Conservation (phyloP, 2,888 invertebrate genomes). For the Loripinus fragilis region DNA sequence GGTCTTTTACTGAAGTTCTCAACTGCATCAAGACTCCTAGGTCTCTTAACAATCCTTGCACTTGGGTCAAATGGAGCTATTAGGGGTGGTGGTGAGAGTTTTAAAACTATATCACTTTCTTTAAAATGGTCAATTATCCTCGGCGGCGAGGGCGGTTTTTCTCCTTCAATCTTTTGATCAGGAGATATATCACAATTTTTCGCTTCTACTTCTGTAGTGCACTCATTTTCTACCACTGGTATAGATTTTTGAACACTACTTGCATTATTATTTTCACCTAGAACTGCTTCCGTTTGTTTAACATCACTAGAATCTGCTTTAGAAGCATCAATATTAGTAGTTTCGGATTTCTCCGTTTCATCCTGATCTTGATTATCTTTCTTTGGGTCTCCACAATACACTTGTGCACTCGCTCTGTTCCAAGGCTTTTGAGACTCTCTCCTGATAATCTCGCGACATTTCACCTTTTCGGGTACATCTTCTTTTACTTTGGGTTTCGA, state of each 20-base stretch:
- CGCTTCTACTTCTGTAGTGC: neutral
- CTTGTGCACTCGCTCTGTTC: slow-evolving; percentile 49
- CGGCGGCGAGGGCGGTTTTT: neutral
- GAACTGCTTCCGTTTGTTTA: neutral
- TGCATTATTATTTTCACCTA: neutral
- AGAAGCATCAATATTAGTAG: neutral
- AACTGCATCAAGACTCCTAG: slow-evolving; percentile 50
- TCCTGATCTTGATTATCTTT: slow-evolving; percentile 13
- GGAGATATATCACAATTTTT: neutral
- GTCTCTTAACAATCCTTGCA: slow-evolving; percentile 37
- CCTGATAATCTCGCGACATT: slow-evolving; percentile 5
- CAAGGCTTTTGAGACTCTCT: slow-evolving; percentile 39
- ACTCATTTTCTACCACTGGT: neutral
- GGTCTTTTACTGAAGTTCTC: slow-evolving; percentile 11
- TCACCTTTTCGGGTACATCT: neutral
- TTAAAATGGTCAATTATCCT: neutral
- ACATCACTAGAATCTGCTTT: neutral
- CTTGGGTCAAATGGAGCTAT: slow-evolving; percentile 48
- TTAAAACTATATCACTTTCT: slow-evolving; percentile 6
- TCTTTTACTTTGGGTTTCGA: slow-evolving; percentile 35
- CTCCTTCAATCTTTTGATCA: slow-evolving; percentile 21
- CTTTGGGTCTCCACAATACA: slow-evolving; percentile 54
- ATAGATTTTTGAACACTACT: neutral
- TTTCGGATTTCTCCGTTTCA: neutral
- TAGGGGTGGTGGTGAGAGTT: slow-evolving; percentile 31